A percentile compares a stretch with the other conserved stretches of the same genome.
Evolutionary conservation across 2,113 vertebrate species (phyloP).

Genomic region (Chloroceryle aenea): DNA sequence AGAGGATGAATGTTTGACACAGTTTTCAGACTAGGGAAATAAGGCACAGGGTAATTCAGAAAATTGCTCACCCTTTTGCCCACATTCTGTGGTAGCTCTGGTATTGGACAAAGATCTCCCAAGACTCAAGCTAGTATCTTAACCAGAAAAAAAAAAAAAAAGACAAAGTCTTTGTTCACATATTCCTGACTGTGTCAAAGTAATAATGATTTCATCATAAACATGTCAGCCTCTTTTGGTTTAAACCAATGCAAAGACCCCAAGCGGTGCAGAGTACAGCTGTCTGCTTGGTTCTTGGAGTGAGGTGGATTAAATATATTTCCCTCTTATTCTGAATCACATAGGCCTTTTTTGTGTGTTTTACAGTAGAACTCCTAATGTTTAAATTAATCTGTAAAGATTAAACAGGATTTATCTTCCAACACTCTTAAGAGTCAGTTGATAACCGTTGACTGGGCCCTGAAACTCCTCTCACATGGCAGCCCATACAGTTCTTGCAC

Average conservation of each 20-base stretch:
- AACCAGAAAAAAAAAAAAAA: background rate
- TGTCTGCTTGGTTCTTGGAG: background rate
- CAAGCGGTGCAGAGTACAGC: background rate
- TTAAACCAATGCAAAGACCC: background rate
- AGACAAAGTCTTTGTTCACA: background rate
- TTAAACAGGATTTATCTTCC: constrained; percentile 1
- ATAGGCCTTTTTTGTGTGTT: background rate
- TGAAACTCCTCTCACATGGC: background rate
- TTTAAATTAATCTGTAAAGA: background rate
- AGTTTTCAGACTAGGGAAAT: constrained; percentile 10
- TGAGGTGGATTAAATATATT: background rate
- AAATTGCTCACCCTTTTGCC: constrained; percentile 5
- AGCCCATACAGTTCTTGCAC: background rate
- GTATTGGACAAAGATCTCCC: background rate
- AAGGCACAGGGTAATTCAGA: constrained; percentile 14
- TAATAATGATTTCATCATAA: background rate
- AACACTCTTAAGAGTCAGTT: background rate
- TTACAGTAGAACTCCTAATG: background rate
- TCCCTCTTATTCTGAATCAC: background rate
- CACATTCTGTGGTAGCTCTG: background rate
- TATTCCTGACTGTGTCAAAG: background rate
- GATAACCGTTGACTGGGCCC: background rate
- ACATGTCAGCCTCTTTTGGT: background rate
- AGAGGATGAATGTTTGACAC: constrained; percentile 4
- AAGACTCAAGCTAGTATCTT: background rate